Conservation (phyloP, 1,140 invertebrate genomes). For the Conopomorpha cramerella region DNA sequence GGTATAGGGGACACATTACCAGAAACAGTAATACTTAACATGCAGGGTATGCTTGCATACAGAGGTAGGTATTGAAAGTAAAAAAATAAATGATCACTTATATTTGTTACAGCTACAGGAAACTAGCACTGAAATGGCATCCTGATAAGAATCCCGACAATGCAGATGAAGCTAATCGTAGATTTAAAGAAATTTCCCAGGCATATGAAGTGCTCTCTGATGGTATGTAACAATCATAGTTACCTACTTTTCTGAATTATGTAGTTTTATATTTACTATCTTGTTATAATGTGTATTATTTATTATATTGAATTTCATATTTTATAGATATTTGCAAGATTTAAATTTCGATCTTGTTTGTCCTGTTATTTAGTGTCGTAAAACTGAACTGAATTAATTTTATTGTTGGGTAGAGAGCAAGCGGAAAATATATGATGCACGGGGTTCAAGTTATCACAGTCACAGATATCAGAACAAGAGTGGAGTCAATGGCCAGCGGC, state of each 20-base stretch:
- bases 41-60: no score
- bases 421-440: slow-evolving; percentile 70
- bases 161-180: slow-evolving; percentile 92
- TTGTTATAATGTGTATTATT: slow-evolving; percentile 17
- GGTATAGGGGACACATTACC: no score
- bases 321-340: no score
- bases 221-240: no score
- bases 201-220: slow-evolving; percentile 99
- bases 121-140: slow-evolving; percentile 98
- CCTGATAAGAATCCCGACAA: slow-evolving; percentile 99
- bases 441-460: slow-evolving; percentile 60
- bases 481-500: slow-evolving; percentile 66
- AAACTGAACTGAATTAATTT: no score
- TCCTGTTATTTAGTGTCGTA: no score
- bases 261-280: no score
- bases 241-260: no score
- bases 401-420: slow-evolving; percentile 66
- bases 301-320: no score
- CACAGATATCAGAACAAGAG: slow-evolving; percentile 62
- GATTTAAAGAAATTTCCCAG: slow-evolving; percentile 98
- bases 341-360: no score
- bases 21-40: no score
- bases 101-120: slow-evolving; percentile 81
- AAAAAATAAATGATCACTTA: slow-evolving; percentile 1
- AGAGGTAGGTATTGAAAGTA: no score